phyloP scores from a whole-genome alignment of 1,140 invertebrate genomes.

The Drosophila chauvacae region DNA sequence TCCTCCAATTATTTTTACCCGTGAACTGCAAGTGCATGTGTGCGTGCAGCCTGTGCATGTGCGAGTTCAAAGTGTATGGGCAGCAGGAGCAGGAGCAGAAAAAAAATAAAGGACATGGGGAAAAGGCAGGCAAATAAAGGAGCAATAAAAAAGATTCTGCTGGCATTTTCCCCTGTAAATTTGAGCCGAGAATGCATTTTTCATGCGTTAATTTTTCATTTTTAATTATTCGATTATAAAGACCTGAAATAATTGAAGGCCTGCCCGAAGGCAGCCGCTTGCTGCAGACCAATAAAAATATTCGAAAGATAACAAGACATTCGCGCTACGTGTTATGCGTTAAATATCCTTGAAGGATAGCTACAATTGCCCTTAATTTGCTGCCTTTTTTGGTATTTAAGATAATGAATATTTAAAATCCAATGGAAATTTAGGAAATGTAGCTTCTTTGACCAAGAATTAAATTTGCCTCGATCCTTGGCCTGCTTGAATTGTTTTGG shows the following conservation, averaged over 20 bases:
- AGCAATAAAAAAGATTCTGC: constrained; percentile 38
- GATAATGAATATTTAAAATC: not conserved
- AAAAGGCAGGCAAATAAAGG: constrained; percentile 35
- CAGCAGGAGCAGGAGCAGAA: constrained; percentile 3
- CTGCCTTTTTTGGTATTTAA: not conserved
- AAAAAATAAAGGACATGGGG: constrained; percentile 4
- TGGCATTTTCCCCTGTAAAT: constrained; percentile 57
- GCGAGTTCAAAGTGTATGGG: constrained; percentile 73
- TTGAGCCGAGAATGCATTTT: constrained; percentile 76
- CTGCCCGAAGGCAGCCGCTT: constrained; percentile 29
- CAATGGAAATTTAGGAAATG: not conserved
- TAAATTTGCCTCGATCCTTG: not conserved
- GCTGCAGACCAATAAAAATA: constrained; percentile 38
- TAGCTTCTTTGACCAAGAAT: not conserved
- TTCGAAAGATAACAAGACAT: constrained; percentile 6
- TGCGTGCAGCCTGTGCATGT: constrained; percentile 36
- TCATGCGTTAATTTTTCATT: constrained; percentile 82
- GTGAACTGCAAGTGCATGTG: constrained; percentile 32
- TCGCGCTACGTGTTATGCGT: not conserved
- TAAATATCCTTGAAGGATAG: not conserved
- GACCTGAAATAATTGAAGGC: constrained; percentile 78
- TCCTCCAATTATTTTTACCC: constrained; percentile 78
- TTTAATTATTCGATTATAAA: constrained; percentile 83
- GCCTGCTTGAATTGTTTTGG: not conserved
- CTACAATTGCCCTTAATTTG: not conserved